A percentile compares a stretch with the other conserved stretches of the same genome.
Conservation (phyloP, 2,888 invertebrate genomes). For the Aproaerema taeniolella region DNA sequence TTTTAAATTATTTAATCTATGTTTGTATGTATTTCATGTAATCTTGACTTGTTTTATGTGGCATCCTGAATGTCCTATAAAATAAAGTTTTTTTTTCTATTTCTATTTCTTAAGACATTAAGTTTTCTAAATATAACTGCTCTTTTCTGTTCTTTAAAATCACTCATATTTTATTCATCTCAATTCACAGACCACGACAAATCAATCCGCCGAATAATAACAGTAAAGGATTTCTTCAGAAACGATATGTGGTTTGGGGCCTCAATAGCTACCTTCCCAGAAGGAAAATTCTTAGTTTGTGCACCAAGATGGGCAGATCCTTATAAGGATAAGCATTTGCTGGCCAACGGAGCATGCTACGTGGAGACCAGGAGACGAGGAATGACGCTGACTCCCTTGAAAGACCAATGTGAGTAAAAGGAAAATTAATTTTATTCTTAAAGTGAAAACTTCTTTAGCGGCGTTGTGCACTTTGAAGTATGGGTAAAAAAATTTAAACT, state of each 20-base stretch:
- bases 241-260: slow-evolving; percentile 68
- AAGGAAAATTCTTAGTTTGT: slow-evolving; percentile 37
- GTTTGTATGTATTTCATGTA: neutral
- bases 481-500: too few species aligned
- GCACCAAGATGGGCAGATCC: slow-evolving; percentile 50
- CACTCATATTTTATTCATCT: neutral
- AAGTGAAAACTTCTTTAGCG: too few species aligned
- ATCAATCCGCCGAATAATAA: slow-evolving; percentile 14
- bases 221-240: slow-evolving; percentile 22
- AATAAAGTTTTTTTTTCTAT: too few species aligned
- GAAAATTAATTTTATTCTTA: too few species aligned
- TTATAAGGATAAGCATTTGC: slow-evolving; percentile 36
- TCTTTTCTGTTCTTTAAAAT: neutral
- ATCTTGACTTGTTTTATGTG: neutral
- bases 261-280: slow-evolving; percentile 37
- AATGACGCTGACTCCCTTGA: slow-evolving; percentile 31
- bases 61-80: too few species aligned
- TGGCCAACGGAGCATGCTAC: slow-evolving; percentile 51
- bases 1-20: neutral
- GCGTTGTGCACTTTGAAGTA: too few species aligned
- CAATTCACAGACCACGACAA: slow-evolving; percentile 9
- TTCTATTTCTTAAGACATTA: too few species aligned
- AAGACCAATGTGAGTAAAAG: slow-evolving; percentile 33
- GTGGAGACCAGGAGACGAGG: slow-evolving; percentile 28
- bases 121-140: neutral